Conservation (phyloP, 2,113 vertebrate species). For the Taurulus bubalis region DNA sequence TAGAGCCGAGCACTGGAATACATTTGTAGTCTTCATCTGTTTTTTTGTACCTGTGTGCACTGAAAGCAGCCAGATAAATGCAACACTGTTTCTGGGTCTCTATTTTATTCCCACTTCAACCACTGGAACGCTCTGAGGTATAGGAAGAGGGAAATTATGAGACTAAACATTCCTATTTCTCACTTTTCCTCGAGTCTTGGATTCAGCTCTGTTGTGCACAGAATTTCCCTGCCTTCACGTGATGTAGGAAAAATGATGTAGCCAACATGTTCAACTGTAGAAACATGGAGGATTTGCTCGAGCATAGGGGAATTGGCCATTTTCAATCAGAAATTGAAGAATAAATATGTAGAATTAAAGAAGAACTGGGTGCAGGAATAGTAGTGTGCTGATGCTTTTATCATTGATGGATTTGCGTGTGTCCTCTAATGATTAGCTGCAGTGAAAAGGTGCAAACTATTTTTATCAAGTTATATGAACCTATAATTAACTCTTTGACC, state of each 20-base stretch:
- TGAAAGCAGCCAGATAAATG: slow-evolving; percentile 11
- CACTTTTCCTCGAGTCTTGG: slow-evolving; percentile 40
- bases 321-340: neutral
- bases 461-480: neutral
- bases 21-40: neutral
- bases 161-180: slow-evolving; percentile 30
- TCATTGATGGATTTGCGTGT: neutral
- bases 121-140: slow-evolving; percentile 37
- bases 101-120: slow-evolving; percentile 21
- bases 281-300: neutral
- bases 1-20: neutral
- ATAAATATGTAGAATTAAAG: neutral
- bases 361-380: slow-evolving; percentile 7
- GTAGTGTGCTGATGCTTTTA: neutral
- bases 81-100: slow-evolving; percentile 15
- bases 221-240: slow-evolving; percentile 21
- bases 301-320: neutral
- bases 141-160: slow-evolving; percentile 39
- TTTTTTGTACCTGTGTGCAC: slow-evolving; percentile 18
- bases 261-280: slow-evolving; percentile 31
- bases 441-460: neutral
- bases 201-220: slow-evolving; percentile 21
- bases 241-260: slow-evolving; percentile 16
- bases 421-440: neutral
- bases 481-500: slow-evolving; percentile 11